phyloP scores from a whole-genome alignment of 2,113 vertebrate species.

The Phalacrocorax pelagicus region DNA sequence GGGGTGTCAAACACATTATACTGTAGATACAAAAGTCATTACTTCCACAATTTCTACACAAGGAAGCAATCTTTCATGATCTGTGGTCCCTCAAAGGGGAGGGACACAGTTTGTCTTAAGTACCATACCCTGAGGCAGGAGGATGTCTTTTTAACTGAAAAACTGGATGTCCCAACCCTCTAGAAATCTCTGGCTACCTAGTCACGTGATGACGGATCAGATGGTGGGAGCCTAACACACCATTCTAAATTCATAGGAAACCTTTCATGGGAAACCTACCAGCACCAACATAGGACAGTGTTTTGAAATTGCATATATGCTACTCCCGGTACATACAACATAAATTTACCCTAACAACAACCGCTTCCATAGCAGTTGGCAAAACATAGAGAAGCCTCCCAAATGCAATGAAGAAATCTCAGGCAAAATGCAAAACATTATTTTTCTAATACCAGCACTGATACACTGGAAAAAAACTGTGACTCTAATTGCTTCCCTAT shows the following conservation, averaged over 20 bases:
- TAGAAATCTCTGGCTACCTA: neutral
- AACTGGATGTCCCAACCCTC: neutral
- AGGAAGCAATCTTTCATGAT: neutral
- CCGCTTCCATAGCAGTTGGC: neutral
- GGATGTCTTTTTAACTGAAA: neutral
- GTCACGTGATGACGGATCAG: neutral
- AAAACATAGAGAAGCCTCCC: neutral
- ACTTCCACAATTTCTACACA: neutral
- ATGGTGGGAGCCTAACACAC: neutral
- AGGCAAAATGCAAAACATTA: neutral
- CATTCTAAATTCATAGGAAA: neutral
- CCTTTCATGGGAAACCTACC: neutral
- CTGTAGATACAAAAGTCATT: neutral
- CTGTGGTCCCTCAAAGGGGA: neutral
- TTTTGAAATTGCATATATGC: neutral
- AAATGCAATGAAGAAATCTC: neutral
- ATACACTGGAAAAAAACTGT: neutral
- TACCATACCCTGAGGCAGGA: neutral
- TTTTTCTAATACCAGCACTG: neutral
- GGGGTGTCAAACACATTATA: neutral
- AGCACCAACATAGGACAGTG: neutral
- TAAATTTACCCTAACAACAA: neutral
- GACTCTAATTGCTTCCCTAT: neutral
- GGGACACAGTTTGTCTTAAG: neutral
- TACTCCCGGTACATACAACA: fast-evolving